phyloP scores from a whole-genome alignment of 1,140 invertebrate genomes.

The Cheumatopsyche charites region DNA sequence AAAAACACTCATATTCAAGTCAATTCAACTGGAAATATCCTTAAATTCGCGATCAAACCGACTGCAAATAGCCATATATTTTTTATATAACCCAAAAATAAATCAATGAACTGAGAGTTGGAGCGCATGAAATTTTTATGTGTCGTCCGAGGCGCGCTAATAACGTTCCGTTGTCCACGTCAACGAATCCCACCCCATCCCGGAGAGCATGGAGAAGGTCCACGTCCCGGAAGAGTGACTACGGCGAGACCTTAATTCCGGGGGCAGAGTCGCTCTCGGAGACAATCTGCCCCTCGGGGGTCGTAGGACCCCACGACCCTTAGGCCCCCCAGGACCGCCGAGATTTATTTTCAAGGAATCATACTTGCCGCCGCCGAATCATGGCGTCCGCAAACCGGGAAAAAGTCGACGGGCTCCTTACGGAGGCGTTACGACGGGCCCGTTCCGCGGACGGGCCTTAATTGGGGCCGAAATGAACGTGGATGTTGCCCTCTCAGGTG shows the following conservation, averaged over 20 bases:
- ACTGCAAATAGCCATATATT: no score
- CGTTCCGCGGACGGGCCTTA: conserved; percentile 4
- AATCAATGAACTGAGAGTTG: no score
- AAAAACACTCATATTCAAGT: no score
- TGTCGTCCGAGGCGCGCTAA: conserved; percentile 4
- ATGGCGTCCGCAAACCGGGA: background rate
- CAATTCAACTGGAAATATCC: no score
- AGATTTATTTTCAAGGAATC: conserved; percentile 48
- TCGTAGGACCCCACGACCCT: conserved; percentile 37
- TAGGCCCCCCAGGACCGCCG: conserved; percentile 7
- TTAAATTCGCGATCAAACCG: no score
- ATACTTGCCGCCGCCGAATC: conserved; percentile 24
- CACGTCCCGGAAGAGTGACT: conserved; percentile 35
- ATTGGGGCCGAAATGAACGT: conserved; percentile 32
- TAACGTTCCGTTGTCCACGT: conserved; percentile 27
- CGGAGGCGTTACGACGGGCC: no score
- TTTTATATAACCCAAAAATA: no score
- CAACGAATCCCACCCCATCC: conserved; percentile 17
- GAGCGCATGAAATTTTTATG: conserved; percentile 21
- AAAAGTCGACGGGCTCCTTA: no score
- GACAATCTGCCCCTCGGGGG: conserved; percentile 48
- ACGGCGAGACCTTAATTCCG: conserved; percentile 41
- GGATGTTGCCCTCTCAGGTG: conserved; percentile 41
- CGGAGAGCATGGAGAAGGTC: conserved; percentile 6
- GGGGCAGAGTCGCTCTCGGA: conserved; percentile 43